phyloP scores from a whole-genome alignment of 2,113 vertebrate species.

The Pheucticus melanocephalus region DNA sequence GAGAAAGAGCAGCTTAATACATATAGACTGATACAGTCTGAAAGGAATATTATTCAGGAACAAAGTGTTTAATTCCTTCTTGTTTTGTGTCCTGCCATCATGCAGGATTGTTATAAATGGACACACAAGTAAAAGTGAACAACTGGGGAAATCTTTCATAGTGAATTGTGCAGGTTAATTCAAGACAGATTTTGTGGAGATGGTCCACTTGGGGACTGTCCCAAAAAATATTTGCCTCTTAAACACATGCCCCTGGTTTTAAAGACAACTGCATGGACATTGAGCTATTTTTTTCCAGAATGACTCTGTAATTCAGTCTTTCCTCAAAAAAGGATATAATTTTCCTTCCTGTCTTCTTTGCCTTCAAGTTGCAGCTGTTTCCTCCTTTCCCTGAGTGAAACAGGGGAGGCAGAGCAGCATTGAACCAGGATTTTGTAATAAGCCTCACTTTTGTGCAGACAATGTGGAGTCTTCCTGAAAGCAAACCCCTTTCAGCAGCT shows the following conservation, averaged over 20 bases:
- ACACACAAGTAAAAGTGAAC: neutral
- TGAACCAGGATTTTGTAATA: accelerated
- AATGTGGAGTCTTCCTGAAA: neutral
- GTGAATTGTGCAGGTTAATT: neutral
- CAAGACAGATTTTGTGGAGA: neutral
- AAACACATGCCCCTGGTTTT: neutral
- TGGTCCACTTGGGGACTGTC: neutral
- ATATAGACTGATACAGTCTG: neutral
- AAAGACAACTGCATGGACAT: neutral
- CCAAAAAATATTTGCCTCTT: neutral
- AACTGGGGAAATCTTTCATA: neutral
- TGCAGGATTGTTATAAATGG: neutral
- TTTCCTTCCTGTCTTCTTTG: neutral
- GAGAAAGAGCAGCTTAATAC: neutral
- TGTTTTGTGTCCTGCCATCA: neutral
- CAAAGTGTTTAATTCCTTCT: neutral
- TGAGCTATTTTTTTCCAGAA: neutral
- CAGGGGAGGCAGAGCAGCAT: neutral
- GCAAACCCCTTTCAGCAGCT: neutral
- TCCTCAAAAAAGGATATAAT: neutral
- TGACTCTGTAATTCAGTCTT: neutral
- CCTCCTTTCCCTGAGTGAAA: neutral
- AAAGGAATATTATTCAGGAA: neutral
- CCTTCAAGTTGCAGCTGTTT: neutral
- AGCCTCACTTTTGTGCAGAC: neutral